Base-by-base conservation (phyloP, 2,888 invertebrate species). In the Salpingus planirostris region DNA sequence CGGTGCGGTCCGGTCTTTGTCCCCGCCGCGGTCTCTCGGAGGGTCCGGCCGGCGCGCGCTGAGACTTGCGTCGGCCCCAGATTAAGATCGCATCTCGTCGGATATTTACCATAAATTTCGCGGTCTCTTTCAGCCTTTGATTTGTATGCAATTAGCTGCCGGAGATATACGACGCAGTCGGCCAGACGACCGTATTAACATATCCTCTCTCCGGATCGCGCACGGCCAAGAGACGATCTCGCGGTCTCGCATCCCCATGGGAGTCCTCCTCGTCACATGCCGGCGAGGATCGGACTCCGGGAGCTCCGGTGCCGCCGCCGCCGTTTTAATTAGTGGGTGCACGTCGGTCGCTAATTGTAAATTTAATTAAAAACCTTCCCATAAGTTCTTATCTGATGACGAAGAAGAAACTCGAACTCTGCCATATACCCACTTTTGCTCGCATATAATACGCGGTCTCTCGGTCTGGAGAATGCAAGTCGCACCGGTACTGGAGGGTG, bases 271-370 rank as follows among this genome's bases (percentile, higher is more conserved):
- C n/a, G n/a, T n/a, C n/a, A n/a, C n/a, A n/a, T n/a, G n/a, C n/a
- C n/a, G n/a, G n/a, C n/a, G n/a, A n/a, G n/a, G n/a, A n/a, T n/a
- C n/a, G n/a, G n/a, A n/a, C n/a, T n/a, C n/a, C n/a, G 33, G 36
- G 38, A 35, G 43, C 23, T 8, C 41, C 38, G 36, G 14, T 23
- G 27, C 29, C 33, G 40, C 31, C 40, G 30, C 40, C 43, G 44
- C 43, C 55, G 60, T 60, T 59, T 61, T 62, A 62, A 62, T 62
- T 62, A 62, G 61, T 55, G 60, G 59, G 57, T 58, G 59, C 57
- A 60, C 57, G 59, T 57, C 56, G 53, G 47, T 49, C 54, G 60
- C 60, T 60, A 62, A 62, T 62, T 62, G 61, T 56, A 57, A 61
- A 59, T 60, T 60, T 62, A 62, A 62, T 62, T 62, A 62, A 62